Conservation (phyloP, 2,888 invertebrate genomes). For the Arenicola marina region DNA sequence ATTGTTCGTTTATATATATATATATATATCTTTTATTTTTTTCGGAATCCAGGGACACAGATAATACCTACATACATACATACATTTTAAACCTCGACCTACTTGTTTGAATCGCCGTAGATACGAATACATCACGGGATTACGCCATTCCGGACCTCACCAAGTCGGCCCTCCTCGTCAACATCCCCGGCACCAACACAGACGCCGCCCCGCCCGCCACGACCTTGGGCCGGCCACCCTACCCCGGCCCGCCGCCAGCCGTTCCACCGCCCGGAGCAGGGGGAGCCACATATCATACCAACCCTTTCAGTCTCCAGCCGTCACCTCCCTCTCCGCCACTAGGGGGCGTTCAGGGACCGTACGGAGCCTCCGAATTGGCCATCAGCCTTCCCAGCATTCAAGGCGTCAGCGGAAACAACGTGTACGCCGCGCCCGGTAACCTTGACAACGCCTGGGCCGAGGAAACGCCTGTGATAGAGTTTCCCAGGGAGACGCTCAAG, state of each 20-base stretch:
- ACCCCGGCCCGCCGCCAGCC: constrained; percentile 5
- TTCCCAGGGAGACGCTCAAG: constrained; percentile 79
- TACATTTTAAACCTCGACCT: no score
- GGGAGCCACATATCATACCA: constrained; percentile 4
- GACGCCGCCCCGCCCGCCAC: neutral
- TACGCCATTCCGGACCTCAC: constrained; percentile 58
- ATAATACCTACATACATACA: no score
- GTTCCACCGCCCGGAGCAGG: neutral
- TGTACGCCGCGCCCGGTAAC: constrained; percentile 64
- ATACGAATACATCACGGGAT: constrained; percentile 43
- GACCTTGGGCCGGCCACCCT: neutral
- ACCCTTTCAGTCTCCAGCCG: constrained; percentile 4
- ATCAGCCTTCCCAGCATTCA: constrained; percentile 39
- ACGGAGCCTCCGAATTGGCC: constrained; percentile 22
- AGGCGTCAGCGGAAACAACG: constrained; percentile 61
- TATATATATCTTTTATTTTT: no score
- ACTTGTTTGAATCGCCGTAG: constrained; percentile 25
- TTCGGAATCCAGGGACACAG: no score
- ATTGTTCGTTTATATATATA: no score
- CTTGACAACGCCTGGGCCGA: constrained; percentile 64
- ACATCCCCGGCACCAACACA: constrained; percentile 9
- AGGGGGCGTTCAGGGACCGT: neutral
- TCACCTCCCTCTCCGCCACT: neutral
- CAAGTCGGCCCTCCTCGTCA: constrained; percentile 44
- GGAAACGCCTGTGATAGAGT: constrained; percentile 68